Evolutionary conservation across 2,888 invertebrate species (phyloP).

Genomic region (Spodoptera littoralis): DNA sequence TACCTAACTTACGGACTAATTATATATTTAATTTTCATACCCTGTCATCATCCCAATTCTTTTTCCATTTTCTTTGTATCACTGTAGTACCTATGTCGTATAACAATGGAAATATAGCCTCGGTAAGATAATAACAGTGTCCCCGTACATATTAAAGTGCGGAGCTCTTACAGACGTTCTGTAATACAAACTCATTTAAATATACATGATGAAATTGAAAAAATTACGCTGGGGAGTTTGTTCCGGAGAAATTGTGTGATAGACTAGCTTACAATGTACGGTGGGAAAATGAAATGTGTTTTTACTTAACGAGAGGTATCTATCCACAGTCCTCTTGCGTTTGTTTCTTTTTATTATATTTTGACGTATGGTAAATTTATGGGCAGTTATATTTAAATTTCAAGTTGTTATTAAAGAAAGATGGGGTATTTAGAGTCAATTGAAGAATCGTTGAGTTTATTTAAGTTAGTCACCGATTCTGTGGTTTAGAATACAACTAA

Average conservation of each 20-base stretch:
- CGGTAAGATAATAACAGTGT: constrained; percentile 82
- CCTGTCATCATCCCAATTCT: too few species aligned
- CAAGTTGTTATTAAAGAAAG: background rate
- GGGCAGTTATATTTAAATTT: background rate
- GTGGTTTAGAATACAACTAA: too few species aligned
- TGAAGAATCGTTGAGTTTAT: too few species aligned
- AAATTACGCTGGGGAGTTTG: constrained; percentile 74
- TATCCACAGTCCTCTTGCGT: background rate
- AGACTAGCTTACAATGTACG: constrained; percentile 41
- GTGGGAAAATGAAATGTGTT: constrained; percentile 40
- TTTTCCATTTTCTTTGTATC: too few species aligned
- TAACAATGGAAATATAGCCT: constrained; percentile 59
- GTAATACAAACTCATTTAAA: constrained; percentile 85
- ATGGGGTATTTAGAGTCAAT: background rate
- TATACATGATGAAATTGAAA: constrained; percentile 88
- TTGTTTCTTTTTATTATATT: background rate
- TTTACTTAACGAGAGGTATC: constrained; percentile 7
- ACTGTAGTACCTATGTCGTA: constrained; percentile 30
- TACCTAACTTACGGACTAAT: too few species aligned
- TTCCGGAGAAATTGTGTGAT: constrained; percentile 59
- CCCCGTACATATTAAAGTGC: constrained; percentile 80
- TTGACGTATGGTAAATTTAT: too few species aligned
- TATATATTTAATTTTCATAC: too few species aligned
- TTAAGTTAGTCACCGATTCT: too few species aligned
- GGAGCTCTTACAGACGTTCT: constrained; percentile 65